These are phyloP conservation scores for Atherinomorus stipes DNA, from an alignment of 2,113 vertebrate species.

Conservation along the genomic window DNA sequence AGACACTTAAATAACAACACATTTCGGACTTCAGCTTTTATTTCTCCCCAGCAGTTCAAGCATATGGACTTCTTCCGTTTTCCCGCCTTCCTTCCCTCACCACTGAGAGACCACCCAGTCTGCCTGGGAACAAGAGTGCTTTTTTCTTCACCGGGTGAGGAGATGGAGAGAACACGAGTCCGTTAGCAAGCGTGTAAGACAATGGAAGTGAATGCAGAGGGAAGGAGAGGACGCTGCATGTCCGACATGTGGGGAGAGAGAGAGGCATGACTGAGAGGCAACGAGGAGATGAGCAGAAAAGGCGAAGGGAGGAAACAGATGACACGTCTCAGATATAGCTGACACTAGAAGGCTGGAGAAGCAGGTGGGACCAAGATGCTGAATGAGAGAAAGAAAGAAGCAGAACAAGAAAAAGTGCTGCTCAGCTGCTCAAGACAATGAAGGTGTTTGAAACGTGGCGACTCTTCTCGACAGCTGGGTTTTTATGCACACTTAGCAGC, in stretches of 20 bases:
- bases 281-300: slow-evolving; percentile 5
- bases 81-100: background rate
- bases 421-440: slow-evolving; percentile 2
- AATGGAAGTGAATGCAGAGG: slow-evolving; percentile 19
- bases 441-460: background rate
- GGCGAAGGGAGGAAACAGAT: slow-evolving; percentile 4
- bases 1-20: slow-evolving; percentile 22
- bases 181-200: slow-evolving; percentile 17
- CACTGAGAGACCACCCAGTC: slow-evolving; percentile 67
- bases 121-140: slow-evolving; percentile 63
- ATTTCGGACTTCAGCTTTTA: slow-evolving; percentile 32
- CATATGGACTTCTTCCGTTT: slow-evolving; percentile 49
- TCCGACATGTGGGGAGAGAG: slow-evolving; percentile 25
- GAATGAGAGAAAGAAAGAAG: background rate
- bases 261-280: background rate
- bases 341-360: slow-evolving; percentile 16
- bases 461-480: background rate
- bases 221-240: slow-evolving; percentile 24
- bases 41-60: slow-evolving; percentile 41
- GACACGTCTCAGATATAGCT: slow-evolving; percentile 39
- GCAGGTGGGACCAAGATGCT: slow-evolving; percentile 12
- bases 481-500: background rate
- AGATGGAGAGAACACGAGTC: slow-evolving; percentile 41
- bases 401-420: background rate
- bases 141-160: slow-evolving; percentile 27